phyloP scores from a whole-genome alignment of 2,113 vertebrate genomes.

The Natator depressus region DNA sequence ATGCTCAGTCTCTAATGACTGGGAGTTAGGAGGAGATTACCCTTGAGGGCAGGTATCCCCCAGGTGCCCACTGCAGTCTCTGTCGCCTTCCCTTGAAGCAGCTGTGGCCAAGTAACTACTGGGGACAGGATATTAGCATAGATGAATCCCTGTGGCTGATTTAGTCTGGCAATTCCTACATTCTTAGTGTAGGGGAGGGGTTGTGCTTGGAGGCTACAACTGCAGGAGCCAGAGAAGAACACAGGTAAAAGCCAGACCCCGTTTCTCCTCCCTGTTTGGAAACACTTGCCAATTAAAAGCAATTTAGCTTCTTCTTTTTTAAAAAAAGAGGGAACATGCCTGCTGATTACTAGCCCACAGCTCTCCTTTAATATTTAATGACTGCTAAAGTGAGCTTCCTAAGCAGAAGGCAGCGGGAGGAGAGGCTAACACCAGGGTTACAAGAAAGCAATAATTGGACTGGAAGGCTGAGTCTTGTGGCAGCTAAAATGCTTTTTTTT shows the following conservation, averaged over 20 bases:
- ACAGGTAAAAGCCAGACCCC: background rate
- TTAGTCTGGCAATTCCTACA: background rate
- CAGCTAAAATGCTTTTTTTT: conserved; percentile 61
- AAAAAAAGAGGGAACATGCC: conserved; percentile 63
- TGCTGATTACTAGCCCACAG: conserved; percentile 62
- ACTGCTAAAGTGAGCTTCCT: conserved; percentile 74
- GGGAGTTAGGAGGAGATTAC: background rate
- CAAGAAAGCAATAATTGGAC: conserved; percentile 50
- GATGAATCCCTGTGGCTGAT: background rate
- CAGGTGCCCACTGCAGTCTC: background rate
- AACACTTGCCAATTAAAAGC: conserved; percentile 70
- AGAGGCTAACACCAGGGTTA: fast-evolving
- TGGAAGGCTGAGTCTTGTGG: conserved; percentile 58
- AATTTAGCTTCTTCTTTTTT: conserved; percentile 71
- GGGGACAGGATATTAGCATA: background rate
- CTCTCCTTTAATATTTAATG: conserved; percentile 80
- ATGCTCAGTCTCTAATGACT: background rate
- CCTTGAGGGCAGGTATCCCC: background rate
- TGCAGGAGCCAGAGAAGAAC: background rate
- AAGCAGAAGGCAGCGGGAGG: conserved; percentile 76
- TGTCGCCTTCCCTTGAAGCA: background rate
- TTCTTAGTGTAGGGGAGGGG: background rate
- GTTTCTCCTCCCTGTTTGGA: conserved; percentile 59
- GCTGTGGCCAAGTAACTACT: background rate
- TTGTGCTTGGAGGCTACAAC: background rate